These are phyloP conservation scores for Chloropsis hardwickii DNA, from an alignment of 2,113 vertebrate genomes.

Conservation along the genomic window DNA sequence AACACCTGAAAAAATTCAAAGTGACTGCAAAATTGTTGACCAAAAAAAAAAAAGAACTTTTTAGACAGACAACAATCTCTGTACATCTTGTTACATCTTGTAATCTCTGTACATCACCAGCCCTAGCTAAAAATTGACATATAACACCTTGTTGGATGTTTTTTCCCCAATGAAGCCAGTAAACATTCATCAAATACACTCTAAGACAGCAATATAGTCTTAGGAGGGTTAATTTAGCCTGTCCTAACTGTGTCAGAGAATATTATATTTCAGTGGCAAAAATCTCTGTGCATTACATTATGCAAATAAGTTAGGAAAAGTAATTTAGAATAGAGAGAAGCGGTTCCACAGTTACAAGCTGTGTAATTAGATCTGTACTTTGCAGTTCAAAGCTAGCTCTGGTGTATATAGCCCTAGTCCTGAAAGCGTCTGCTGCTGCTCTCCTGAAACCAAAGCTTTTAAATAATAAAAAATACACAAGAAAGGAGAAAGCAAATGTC, in stretches of 20 bases:
- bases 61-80: not conserved
- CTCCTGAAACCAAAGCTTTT: constrained; percentile 60
- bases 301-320: constrained; percentile 72
- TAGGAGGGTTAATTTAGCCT: constrained; percentile 68
- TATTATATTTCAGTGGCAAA: constrained; percentile 61
- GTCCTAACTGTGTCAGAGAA: constrained; percentile 47
- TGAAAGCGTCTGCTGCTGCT: constrained; percentile 47
- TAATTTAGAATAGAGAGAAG: constrained; percentile 69
- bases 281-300: constrained; percentile 72
- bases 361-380: constrained; percentile 74
- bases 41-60: not conserved
- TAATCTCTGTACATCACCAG: not conserved
- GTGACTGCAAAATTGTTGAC: not conserved
- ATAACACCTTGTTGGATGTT: not conserved
- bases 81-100: not conserved
- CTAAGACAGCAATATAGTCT: constrained; percentile 22
- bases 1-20: not conserved
- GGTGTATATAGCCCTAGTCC: constrained; percentile 32
- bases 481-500: constrained; percentile 52
- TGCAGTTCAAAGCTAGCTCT: constrained; percentile 68
- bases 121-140: not conserved
- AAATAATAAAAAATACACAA: constrained; percentile 54
- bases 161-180: not conserved
- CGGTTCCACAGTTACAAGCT: constrained; percentile 67
- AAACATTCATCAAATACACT: not conserved